Conservation (phyloP, 2,797 vertebrate genomes). For the Channallabes apus region DNA sequence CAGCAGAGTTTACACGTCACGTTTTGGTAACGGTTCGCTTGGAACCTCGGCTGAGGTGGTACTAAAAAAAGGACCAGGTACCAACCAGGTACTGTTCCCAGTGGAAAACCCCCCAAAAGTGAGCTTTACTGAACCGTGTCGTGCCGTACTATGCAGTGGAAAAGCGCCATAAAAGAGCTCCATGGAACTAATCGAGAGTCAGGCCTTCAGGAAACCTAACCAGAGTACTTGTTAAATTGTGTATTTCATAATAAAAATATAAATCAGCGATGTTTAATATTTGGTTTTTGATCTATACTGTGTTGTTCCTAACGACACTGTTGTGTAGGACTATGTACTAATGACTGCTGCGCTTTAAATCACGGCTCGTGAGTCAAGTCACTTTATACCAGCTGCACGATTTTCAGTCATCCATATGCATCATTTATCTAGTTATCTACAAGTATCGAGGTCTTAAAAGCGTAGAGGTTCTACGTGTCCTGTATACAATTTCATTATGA, state of each 20-base stretch:
- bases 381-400: not conserved
- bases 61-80: too few relatives aligned
- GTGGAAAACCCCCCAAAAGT: too few relatives aligned
- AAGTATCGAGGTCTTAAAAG: not conserved
- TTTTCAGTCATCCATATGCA: not conserved
- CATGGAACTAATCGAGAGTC: not conserved
- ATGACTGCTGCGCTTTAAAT: not conserved
- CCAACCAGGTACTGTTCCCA: too few relatives aligned
- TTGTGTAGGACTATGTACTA: not conserved
- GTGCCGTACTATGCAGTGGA: too few relatives aligned
- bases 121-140: too few relatives aligned
- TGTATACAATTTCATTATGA: not conserved
- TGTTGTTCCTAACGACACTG: too few relatives aligned
- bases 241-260: not conserved
- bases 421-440: not conserved
- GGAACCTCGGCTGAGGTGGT: too few relatives aligned
- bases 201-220: not conserved
- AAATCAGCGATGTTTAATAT: not conserved
- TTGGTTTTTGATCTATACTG: not conserved
- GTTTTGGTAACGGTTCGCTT: too few relatives aligned
- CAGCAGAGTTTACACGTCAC: too few relatives aligned
- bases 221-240: not conserved
- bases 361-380: not conserved
- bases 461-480: not conserved
- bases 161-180: too few relatives aligned